Evolutionary conservation across 2,797 vertebrate species (phyloP).

Genomic region (Diglossa cyanea): DNA sequence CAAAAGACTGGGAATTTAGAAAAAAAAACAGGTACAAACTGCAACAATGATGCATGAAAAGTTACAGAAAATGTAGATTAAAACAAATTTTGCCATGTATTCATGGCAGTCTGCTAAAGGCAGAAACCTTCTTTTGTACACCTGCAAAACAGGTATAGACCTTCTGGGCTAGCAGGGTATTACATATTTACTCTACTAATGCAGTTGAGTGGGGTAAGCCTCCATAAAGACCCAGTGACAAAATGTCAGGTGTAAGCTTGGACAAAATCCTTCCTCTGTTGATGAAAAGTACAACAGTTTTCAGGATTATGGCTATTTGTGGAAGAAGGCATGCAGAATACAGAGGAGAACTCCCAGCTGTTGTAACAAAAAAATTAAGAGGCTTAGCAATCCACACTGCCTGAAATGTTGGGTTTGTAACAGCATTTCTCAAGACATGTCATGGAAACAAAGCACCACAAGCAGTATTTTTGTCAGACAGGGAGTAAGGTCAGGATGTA

Average conservation of each 20-base stretch:
- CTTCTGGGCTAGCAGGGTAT: neutral
- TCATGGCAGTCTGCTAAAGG: neutral
- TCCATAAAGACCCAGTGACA: neutral
- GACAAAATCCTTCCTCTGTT: neutral
- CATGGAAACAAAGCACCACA: neutral
- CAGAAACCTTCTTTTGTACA: neutral
- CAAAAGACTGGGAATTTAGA: neutral
- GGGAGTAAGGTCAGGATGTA: neutral
- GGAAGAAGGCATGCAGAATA: neutral
- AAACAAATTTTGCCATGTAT: neutral
- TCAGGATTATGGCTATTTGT: neutral
- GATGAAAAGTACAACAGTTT: neutral
- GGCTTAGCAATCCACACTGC: neutral
- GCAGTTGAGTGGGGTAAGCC: neutral
- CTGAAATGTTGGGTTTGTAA: neutral
- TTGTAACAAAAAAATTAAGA: neutral
- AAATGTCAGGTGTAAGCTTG: fast-evolving
- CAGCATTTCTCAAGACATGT: neutral
- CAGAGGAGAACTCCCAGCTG: neutral
- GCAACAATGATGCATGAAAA: neutral
- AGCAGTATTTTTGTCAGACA: constrained; percentile 14
- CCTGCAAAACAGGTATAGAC: neutral
- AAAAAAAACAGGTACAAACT: neutral
- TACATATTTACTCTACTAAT: neutral
- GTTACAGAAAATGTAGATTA: neutral